Conservation (phyloP, 2,797 vertebrate genomes). For the Bucorvus abyssinicus region DNA sequence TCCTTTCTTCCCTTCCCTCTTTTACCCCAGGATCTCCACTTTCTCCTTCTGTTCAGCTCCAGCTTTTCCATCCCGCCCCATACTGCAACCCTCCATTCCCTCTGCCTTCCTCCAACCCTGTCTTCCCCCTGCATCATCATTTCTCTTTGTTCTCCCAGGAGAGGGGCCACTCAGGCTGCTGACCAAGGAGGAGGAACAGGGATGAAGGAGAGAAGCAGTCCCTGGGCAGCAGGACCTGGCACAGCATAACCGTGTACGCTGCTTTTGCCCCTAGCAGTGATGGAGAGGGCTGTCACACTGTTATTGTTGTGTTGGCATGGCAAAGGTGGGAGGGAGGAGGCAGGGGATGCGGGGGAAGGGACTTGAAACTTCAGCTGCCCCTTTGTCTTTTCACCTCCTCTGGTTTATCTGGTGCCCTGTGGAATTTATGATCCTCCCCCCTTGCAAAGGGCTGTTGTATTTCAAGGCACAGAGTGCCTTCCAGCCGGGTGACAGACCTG, state of each 20-base stretch:
- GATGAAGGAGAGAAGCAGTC: accelerated
- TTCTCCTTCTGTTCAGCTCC: neutral
- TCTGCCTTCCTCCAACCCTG: neutral
- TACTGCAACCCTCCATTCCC: neutral
- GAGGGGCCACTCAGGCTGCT: neutral
- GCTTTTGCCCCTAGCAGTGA: accelerated
- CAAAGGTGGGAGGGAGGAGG: conserved; percentile 14
- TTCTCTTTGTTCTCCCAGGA: neutral
- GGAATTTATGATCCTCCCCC: conserved; percentile 5
- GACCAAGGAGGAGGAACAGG: neutral
- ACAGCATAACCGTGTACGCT: neutral
- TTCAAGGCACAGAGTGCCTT: neutral
- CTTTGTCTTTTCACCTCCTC: conserved; percentile 37
- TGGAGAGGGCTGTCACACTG: neutral
- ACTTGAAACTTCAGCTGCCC: neutral
- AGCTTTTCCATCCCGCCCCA: neutral
- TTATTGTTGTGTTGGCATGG: neutral
- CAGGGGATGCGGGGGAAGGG: neutral
- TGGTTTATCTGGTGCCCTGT: conserved; percentile 12
- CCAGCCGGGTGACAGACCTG: neutral
- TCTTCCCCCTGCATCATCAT: neutral
- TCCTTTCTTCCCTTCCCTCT: neutral
- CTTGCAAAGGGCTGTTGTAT: neutral
- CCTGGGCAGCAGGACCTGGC: neutral
- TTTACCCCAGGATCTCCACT: neutral